A percentile compares a stretch with the other conserved stretches of the same genome.
Conservation (phyloP, 2,113 vertebrate species). For the Cololabis saira region DNA sequence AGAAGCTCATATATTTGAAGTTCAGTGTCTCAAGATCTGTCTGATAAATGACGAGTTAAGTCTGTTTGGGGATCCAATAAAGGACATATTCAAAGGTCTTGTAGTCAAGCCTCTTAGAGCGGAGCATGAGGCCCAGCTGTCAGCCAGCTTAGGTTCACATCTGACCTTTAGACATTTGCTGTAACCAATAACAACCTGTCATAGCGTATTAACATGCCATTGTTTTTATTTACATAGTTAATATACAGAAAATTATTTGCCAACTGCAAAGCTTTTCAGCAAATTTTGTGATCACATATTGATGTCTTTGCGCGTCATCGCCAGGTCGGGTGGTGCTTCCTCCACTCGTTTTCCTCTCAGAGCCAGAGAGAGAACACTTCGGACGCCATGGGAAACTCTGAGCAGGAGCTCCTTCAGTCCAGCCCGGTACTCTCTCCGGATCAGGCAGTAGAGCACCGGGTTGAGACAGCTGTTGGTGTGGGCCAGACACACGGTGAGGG, state of each 20-base stretch:
- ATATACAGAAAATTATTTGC: neutral
- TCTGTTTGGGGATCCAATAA: too few relatives aligned
- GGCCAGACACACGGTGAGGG: constrained; percentile 83
- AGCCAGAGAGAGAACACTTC: constrained; percentile 50
- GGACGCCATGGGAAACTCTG: constrained; percentile 65
- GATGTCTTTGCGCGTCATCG: constrained; percentile 66
- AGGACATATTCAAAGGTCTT: too few relatives aligned
- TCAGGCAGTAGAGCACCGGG: constrained; percentile 86
- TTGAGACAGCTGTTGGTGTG: constrained; percentile 86
- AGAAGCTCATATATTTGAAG: too few relatives aligned
- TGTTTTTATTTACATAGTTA: neutral
- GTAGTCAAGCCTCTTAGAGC: too few relatives aligned
- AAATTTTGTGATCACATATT: constrained; percentile 44
- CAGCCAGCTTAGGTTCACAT: too few relatives aligned
- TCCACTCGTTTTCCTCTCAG: constrained; percentile 69
- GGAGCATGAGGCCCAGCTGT: too few relatives aligned
- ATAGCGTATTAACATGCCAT: too few relatives aligned
- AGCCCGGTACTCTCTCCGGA: constrained; percentile 80
- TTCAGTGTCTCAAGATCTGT: too few relatives aligned
- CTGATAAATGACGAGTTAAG: too few relatives aligned
- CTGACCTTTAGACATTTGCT: too few relatives aligned
- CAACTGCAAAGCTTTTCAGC: neutral
- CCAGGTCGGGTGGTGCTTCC: constrained; percentile 61
- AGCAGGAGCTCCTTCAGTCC: constrained; percentile 79
- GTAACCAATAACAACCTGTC: too few relatives aligned